Base-by-base conservation (phyloP, 2,888 invertebrate species). In the Pediacus dermestoides region DNA sequence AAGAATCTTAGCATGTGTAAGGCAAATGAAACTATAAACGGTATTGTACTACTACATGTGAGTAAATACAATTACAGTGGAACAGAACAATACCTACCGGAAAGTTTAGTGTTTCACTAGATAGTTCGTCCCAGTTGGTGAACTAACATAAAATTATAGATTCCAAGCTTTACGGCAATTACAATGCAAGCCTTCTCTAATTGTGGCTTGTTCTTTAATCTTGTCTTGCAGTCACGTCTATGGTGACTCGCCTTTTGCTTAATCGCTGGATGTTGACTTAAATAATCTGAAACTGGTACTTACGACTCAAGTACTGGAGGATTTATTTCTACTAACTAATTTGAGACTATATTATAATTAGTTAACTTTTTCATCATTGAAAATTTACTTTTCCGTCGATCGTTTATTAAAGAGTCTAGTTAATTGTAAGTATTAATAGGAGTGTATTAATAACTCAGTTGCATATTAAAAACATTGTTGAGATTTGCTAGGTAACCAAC, bases 141-240 rank as follows among this genome's bases (percentile, higher is more conserved):
- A 48, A 45, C 57, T 55, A 48, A 55, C 54, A 52, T 55, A 56
- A 63, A 63, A 61, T 64, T 63, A 63, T 63, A 62, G 63, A 64
- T 62, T 61, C 55, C 52, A 45, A 48, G 53, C 45, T 53, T 51
- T 46, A 46, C 48, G 47, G 54, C 58, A 61, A 61, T 61, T 60
- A 61, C 57, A 55, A 54, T 55, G 55, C 58, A 58, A 59, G 60
- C 56, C 55, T 55, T 50, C 50, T 46, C 60, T 64, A 64, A 63
- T 63, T 64, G 60, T 58, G 58, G 60, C 58, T 45, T 41, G 62
- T 62, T 60, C 64, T 62, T 60, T 63, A 64, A 63, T 64, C 62
- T 61, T 59, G 56, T 52, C 54, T 51, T 51, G 50, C 51, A 61
- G 60, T 55, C 61, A 55, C 60, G 60, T 61, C 52, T 49, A n/a